Evolutionary conservation across 2,797 vertebrate species (phyloP).

Genomic region (Periparus ater): DNA sequence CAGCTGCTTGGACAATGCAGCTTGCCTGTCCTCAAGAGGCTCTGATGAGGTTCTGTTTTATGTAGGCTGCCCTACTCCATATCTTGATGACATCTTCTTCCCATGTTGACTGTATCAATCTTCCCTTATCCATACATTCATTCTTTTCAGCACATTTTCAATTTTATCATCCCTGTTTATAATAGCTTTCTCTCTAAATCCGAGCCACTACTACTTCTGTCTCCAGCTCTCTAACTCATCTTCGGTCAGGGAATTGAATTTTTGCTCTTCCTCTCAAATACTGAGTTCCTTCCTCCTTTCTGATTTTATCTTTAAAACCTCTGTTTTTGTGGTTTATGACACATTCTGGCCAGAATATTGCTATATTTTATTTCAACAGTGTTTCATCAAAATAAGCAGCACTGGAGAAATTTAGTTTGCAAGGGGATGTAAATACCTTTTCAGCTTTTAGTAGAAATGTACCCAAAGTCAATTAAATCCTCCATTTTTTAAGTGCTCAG

Average conservation of each 20-base stretch:
- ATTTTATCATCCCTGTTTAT: background rate
- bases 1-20: background rate
- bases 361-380: background rate
- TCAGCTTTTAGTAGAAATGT: background rate
- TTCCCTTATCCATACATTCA: background rate
- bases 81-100: background rate
- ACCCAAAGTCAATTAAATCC: background rate
- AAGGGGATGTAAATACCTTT: background rate
- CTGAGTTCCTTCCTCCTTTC: background rate
- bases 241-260: background rate
- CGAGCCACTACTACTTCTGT: background rate
- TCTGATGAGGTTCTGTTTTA: background rate
- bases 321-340: background rate
- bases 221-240: background rate
- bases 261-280: background rate
- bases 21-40: background rate
- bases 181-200: background rate
- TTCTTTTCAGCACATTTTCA: background rate
- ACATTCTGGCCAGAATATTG: background rate
- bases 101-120: background rate
- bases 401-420: background rate
- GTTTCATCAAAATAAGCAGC: background rate
- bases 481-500: background rate
- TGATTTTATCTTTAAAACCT: background rate
- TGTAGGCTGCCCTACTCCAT: background rate